A percentile compares a stretch with the other conserved stretches of the same genome.
These are phyloP conservation scores for Villa cingulata DNA, from an alignment of 2,888 invertebrate species.

Conservation along the genomic window DNA sequence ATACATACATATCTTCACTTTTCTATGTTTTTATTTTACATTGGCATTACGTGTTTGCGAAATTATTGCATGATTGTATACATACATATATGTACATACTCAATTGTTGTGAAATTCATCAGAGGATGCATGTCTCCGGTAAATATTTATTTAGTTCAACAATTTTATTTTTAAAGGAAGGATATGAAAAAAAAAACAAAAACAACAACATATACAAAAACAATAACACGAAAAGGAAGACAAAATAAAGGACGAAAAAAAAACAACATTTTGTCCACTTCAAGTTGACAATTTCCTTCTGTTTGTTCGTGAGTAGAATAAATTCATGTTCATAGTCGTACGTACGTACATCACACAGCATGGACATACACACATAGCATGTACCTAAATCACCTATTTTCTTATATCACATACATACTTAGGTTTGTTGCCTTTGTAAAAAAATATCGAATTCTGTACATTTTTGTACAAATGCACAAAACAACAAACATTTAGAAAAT, in stretches of 20 bases:
- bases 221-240: not conserved
- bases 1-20: constrained; percentile 5
- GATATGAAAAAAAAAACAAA: not conserved
- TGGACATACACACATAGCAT: too few relatives aligned
- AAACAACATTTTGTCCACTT: constrained; percentile 1
- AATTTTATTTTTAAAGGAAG: not conserved
- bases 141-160: constrained; percentile 4
- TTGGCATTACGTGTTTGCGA: too few relatives aligned
- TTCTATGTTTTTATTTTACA: too few relatives aligned
- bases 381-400: too few relatives aligned
- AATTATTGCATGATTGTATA: too few relatives aligned
- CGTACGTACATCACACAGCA: too few relatives aligned
- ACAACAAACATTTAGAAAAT: too few relatives aligned
- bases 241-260: not conserved
- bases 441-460: too few relatives aligned
- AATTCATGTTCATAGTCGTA: constrained; percentile 1
- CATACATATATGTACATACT: not conserved
- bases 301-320: constrained; percentile 16
- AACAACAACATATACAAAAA: not conserved
- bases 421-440: too few relatives aligned
- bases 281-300: constrained; percentile 15
- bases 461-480: too few relatives aligned
- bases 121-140: constrained; percentile 6
- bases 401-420: too few relatives aligned
- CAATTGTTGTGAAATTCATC: constrained; percentile 1